Percentiles rank a stretch among this genome's conserved stretches.
phyloP scores from a whole-genome alignment of 1,140 invertebrate species.

The Scylla paramamosain region DNA sequence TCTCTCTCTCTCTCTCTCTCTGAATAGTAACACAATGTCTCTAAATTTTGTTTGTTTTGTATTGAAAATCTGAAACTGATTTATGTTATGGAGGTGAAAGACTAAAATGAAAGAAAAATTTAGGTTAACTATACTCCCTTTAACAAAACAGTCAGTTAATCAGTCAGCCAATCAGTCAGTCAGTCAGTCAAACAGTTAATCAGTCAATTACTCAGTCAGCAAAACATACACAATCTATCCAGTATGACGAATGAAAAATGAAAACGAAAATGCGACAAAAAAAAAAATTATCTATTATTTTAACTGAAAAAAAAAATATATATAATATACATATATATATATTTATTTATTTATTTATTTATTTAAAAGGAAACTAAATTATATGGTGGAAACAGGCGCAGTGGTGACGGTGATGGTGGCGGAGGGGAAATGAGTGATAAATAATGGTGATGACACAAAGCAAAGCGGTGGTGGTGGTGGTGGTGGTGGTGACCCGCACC shows the following conservation, averaged over 20 bases:
- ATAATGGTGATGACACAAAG: background rate
- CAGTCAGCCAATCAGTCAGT: background rate
- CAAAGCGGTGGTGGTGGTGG: background rate
- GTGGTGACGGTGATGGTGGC: no score
- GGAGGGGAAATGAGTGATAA: background rate
- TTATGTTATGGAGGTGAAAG: no score
- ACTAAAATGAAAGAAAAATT: no score
- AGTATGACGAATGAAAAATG: background rate
- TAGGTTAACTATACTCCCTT: no score
- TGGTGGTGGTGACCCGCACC: background rate
- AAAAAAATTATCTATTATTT: no score
- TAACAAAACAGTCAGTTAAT: background rate
- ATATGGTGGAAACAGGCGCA: no score
- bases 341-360: constrained; percentile 18
- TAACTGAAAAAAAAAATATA: background rate
- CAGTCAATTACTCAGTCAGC: no score
- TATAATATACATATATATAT: constrained; percentile 44
- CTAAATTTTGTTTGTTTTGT: no score
- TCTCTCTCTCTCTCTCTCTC: background rate
- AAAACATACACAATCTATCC: no score
- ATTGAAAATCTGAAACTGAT: no score
- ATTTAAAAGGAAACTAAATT: background rate
- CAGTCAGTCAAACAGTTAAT: no score
- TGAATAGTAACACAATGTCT: background rate
- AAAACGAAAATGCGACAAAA: no score